These are phyloP conservation scores for Anas georgica DNA, from an alignment of 2,797 vertebrate species.

Conservation along the genomic window DNA sequence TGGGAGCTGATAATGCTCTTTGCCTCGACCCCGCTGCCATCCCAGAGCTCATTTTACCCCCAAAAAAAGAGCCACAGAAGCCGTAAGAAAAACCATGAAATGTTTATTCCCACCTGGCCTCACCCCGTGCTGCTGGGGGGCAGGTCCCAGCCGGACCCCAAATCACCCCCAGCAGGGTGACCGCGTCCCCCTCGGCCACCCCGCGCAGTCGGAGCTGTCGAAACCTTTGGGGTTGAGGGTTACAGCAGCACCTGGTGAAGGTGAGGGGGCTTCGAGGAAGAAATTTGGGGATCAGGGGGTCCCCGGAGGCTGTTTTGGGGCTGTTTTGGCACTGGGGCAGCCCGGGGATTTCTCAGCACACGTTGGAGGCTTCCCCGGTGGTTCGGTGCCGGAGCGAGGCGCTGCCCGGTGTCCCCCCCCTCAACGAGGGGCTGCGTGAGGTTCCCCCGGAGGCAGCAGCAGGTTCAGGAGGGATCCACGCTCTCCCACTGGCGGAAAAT, in stretches of 20 bases:
- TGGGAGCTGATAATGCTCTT: too few relatives aligned
- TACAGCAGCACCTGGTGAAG: neutral
- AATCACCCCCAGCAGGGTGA: neutral
- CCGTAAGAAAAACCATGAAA: conserved; percentile 38
- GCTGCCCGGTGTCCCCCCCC: accelerated
- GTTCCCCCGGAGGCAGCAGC: neutral
- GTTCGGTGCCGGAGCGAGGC: accelerated
- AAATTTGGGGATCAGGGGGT: neutral
- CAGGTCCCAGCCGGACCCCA: neutral
- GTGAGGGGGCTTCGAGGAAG: neutral
- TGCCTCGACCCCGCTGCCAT: neutral
- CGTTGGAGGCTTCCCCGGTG: neutral
- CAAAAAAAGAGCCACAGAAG: neutral
- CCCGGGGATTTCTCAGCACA: neutral
- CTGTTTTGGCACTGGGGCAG: neutral
- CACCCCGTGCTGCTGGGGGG: neutral
- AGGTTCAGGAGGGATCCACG: conserved; percentile 78
- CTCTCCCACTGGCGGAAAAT: conserved; percentile 94
- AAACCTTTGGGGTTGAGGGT: accelerated
- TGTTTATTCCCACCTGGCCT: conserved; percentile 63
- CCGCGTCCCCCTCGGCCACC: accelerated
- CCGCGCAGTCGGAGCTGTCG: accelerated
- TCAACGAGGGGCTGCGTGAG: too few relatives aligned
- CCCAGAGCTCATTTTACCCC: accelerated
- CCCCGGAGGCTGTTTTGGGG: neutral